A percentile compares a stretch with the other conserved stretches of the same genome.
Conservation (phyloP, 2,113 vertebrate genomes). For the Cercopithecus mona region DNA sequence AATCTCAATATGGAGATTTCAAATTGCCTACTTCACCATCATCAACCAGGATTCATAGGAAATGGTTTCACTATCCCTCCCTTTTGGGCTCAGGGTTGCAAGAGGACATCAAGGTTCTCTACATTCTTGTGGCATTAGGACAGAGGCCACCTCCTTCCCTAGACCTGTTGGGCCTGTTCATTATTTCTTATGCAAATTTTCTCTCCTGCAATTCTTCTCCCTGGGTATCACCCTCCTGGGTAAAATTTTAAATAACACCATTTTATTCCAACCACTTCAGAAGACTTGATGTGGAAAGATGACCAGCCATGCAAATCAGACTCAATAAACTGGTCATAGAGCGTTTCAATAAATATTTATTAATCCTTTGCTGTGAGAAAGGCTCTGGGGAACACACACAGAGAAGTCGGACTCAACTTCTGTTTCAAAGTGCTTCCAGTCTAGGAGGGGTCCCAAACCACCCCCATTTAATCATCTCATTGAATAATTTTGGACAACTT, state of each 20-base stretch:
- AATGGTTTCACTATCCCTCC: not conserved
- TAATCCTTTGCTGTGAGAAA: not conserved
- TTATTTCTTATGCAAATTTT: not conserved
- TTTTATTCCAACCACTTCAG: constrained; percentile 12
- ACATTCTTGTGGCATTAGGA: not conserved
- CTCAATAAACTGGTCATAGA: not conserved
- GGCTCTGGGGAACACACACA: not conserved
- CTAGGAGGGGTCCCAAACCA: not conserved
- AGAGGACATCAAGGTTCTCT: not conserved
- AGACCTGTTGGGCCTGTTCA: not conserved
- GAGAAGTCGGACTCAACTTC: not conserved
- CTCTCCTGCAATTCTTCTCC: not conserved
- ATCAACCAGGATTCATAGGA: not conserved
- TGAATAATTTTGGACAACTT: not conserved
- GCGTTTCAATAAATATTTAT: not conserved
- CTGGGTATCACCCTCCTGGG: not conserved
- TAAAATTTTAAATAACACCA: not conserved
- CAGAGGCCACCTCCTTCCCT: not conserved
- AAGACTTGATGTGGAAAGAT: not conserved
- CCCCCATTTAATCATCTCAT: not conserved
- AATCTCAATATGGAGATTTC: constrained; percentile 12
- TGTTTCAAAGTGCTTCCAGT: not conserved
- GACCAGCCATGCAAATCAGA: not conserved
- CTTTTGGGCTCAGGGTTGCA: not conserved
- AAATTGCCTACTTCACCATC: not conserved